Conservation (phyloP, 2,888 invertebrate genomes). For the Rotaria sp. region DNA sequence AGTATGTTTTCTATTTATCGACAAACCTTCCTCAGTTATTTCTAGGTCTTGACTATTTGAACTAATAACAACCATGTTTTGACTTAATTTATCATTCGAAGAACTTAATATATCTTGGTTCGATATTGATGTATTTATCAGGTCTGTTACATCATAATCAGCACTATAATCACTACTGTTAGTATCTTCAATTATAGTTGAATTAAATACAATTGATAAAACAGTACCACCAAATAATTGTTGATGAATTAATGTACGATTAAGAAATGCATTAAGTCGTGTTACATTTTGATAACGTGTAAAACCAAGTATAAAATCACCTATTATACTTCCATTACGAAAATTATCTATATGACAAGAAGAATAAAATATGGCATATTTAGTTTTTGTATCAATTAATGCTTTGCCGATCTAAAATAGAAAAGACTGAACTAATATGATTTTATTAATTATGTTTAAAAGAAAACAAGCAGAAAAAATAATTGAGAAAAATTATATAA, state of each 20-base stretch:
- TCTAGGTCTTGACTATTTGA: not conserved
- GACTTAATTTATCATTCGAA: no score
- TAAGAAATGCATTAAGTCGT: not conserved
- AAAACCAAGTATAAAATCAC: constrained; percentile 16
- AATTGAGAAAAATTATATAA: no score
- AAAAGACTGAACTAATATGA: no score
- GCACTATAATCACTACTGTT: not conserved
- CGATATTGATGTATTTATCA: no score
- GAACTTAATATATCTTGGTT: no score
- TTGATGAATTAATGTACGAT: not conserved
- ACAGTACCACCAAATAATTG: not conserved
- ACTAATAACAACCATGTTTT: no score
- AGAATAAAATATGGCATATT: constrained; percentile 9
- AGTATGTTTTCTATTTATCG: not conserved
- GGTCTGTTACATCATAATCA: not conserved
- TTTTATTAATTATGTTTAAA: no score
- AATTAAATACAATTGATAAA: not conserved
- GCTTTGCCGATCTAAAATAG: not conserved
- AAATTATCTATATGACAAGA: not conserved
- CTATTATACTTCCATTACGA: constrained; percentile 14
- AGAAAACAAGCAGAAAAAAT: no score
- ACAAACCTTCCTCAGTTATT: not conserved
- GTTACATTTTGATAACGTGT: constrained; percentile 22
- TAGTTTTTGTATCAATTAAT: not conserved
- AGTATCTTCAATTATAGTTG: not conserved